Evolutionary conservation across 1,140 invertebrate species (phyloP), one percentile per base, ranked within the genome.

Genomic region (Uloborus diversus): DNA sequence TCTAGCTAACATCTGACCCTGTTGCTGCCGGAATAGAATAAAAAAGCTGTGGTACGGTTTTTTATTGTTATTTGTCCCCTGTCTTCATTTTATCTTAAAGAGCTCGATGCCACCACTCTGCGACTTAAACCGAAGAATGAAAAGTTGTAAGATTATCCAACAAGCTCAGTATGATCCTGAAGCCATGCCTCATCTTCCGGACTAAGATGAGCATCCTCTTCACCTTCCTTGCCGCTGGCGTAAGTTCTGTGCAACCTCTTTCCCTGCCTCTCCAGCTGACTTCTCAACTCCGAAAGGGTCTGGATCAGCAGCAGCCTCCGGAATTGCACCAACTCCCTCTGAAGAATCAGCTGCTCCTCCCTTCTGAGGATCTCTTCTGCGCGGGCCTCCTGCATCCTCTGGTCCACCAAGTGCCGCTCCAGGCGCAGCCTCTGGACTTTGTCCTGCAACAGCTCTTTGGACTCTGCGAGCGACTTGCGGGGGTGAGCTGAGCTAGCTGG

Each of bases 291-390:
- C 5, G 65, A 35, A 27, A 81, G 37, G 28, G 79, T 81, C 42
- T 76, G 69, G 25, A 81, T 25, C 25, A 81, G 33, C 9, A 81
- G 51, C 7, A 81, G 79, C 17, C 79, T 32, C 2, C 79, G 47
- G 37, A 75, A 81, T 20, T 81, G 79, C 13, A 81, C 79, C 0
- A 81, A 62, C 37, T 81, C 79, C 23, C 66, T 56, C 33, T 68
- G 79, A 9, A 73, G 37, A 1, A 66, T 56, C 1, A 81, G 70
- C 7, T 69, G 79, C 17, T 81, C 79, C 64, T 75, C 79, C 4
- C 79, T 28, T 7, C 79, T 61, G 9, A 49, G 14, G 13, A 68
- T 57, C 30, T 81, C 79, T 27, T 81, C 79, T 5, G 35, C 69
- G 4, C 79, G 61, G n/a, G 79, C 79, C 35, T 75, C 79, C 30